Evolutionary conservation across 2,888 invertebrate species (phyloP).

Genomic region (Lithophane leautieri): DNA sequence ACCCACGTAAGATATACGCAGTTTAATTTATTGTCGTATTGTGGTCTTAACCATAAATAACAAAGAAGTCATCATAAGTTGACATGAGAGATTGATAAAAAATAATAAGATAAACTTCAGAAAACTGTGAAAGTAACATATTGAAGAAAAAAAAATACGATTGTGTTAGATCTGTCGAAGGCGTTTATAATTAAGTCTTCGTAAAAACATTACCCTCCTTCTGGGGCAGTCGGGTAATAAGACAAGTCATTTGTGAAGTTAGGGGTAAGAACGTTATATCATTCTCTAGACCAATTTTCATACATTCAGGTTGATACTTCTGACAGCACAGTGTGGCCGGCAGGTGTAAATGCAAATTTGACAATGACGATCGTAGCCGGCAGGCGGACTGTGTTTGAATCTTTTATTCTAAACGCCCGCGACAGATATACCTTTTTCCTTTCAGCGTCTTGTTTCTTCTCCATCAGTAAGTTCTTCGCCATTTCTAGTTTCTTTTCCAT

Average conservation of each 20-base stretch:
- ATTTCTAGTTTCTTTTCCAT: conserved; percentile 4
- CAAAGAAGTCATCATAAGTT: not conserved
- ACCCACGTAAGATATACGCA: no score
- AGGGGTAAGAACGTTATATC: no score
- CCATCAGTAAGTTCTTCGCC: conserved; percentile 31
- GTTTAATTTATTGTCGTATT: no score
- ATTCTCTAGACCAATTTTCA: no score
- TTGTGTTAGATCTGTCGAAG: not conserved
- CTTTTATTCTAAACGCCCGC: conserved; percentile 42
- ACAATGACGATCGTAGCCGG: no score
- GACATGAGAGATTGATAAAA: not conserved
- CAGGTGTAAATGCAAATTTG: no score
- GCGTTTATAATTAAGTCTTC: conserved; percentile 29
- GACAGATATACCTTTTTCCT: conserved; percentile 54
- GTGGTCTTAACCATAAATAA: not conserved
- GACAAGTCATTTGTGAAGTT: not conserved
- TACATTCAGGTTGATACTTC: no score
- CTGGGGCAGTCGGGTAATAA: no score
- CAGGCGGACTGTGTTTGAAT: not conserved
- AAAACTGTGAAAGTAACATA: not conserved
- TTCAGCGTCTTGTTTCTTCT: conserved; percentile 36
- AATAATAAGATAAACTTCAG: not conserved
- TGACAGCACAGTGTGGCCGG: no score
- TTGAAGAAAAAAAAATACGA: not conserved
- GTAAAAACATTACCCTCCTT: no score